Evolutionary conservation across 2,888 invertebrate species (phyloP), one percentile per base, ranked within the genome.

Genomic region (Lymantria monacha): DNA sequence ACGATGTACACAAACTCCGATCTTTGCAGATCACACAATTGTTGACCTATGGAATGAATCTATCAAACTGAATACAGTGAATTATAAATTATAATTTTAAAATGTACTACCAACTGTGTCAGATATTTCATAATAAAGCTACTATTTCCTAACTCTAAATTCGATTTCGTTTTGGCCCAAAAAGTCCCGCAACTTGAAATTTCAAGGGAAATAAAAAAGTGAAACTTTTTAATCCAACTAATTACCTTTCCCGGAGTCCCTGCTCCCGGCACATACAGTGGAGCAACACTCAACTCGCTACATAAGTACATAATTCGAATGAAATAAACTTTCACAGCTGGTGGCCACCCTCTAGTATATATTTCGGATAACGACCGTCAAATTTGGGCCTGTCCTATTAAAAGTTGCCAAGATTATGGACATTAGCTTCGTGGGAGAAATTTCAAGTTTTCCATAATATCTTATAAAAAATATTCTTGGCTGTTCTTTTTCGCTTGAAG

Each of bases 361-460:
- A 84, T 83, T 79, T 79, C 87, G 87, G 86, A 85, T 88, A 88
- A 89, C 82, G 79, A 75, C 83, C 85, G 79, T 85, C 88, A 86
- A 88, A 87, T 84, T 85, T 70, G 81, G 80, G 75, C 61, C 77
- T 75, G 83, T 81, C 86, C 89, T 85, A 89, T 89, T 89, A 90
- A 90, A 89, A 90, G 84, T 90, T 89, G 78, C 81, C 72, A 83
- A 86, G 87, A 88, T 90, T 89, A 89, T 87, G 86, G 76, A 76
- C 81, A 87, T 87, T 86, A 86, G 84, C 87, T 84, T 72, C 79
- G 68, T 70, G 83, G 79, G 82, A 83, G 72, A 68, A 79, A 79
- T 83, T 38, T 79, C 78, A 80, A 89, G 81, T 84, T 86, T 83
- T 72, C 73, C 78, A 79, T 83, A 81, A 81, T 82, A 80, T 75